A percentile compares a stretch with the other conserved stretches of the same genome.
Evolutionary conservation across 2,888 invertebrate genomes (phyloP).

Genomic region (Phasia obesa): DNA sequence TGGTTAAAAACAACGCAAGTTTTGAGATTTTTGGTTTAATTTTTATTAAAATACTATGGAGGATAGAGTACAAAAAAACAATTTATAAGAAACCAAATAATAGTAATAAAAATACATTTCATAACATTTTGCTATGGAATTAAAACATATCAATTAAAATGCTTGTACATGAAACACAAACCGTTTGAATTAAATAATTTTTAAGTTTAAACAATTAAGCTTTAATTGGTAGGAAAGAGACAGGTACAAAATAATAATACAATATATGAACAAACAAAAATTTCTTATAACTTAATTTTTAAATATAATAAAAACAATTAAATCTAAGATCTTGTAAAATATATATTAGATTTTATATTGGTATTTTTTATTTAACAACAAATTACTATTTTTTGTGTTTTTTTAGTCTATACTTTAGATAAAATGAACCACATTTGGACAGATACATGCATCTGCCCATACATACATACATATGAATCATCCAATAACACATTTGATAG

Average conservation of each 20-base stretch:
- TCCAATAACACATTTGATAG: too few species aligned
- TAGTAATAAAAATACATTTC: not conserved
- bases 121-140: constrained; percentile 1
- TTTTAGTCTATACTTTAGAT: too few species aligned
- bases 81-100: not conserved
- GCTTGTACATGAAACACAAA: not conserved
- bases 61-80: constrained; percentile 8
- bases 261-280: not conserved
- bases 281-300: constrained; percentile 22
- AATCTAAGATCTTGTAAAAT: too few species aligned
- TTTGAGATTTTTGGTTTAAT: constrained; percentile 18
- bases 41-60: constrained; percentile 51
- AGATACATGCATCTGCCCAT: too few species aligned
- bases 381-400: too few species aligned
- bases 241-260: constrained; percentile 41
- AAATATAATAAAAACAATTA: constrained; percentile 1
- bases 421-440: too few species aligned
- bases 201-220: constrained; percentile 6
- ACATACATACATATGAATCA: constrained; percentile 9
- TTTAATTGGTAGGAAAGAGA: not conserved
- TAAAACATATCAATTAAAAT: not conserved
- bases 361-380: too few species aligned
- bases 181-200: not conserved
- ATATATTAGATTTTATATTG: too few species aligned
- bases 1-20: too few species aligned